Percentiles rank a stretch among this genome's conserved stretches.
Conservation (phyloP, 2,888 invertebrate species). For the Hirtodrosophila duncani region DNA sequence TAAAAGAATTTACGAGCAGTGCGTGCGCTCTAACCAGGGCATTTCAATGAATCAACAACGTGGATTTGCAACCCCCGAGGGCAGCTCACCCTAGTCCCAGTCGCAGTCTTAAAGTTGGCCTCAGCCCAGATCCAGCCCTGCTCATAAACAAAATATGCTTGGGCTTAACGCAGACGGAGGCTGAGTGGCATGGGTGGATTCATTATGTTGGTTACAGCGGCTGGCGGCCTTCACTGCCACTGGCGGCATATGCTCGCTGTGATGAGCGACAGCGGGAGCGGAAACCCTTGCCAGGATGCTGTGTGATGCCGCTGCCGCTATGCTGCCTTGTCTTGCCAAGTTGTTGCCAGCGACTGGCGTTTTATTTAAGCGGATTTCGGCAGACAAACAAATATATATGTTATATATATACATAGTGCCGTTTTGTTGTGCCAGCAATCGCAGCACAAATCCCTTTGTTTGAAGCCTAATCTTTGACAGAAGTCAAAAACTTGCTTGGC, state of each 20-base stretch:
- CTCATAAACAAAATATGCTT: slow-evolving; percentile 34
- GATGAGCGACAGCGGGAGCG: slow-evolving; percentile 44
- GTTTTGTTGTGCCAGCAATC: slow-evolving; percentile 54
- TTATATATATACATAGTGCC: too few species aligned
- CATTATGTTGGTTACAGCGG: slow-evolving; percentile 48
- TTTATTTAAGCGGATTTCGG: slow-evolving; percentile 71
- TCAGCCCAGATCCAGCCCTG: neutral
- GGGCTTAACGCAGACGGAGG: slow-evolving; percentile 10
- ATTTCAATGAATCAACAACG: slow-evolving; percentile 55
- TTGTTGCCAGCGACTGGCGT: slow-evolving; percentile 43
- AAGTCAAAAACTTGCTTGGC: slow-evolving; percentile 62
- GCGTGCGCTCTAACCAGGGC: slow-evolving; percentile 32
- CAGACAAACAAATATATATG: slow-evolving; percentile 59
- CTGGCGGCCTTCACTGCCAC: too few species aligned
- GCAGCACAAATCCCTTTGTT: slow-evolving; percentile 59
- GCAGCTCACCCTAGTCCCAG: neutral
- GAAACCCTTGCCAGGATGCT: slow-evolving; percentile 69
- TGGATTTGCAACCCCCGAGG: slow-evolving; percentile 45
- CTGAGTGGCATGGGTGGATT: slow-evolving; percentile 22
- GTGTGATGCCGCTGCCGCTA: slow-evolving; percentile 55
- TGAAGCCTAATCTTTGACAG: slow-evolving; percentile 67
- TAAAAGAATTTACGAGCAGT: slow-evolving; percentile 65
- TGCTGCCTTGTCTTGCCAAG: slow-evolving; percentile 15
- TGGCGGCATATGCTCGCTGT: slow-evolving; percentile 68
- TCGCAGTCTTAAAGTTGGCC: too few species aligned